Evolutionary conservation across 2,797 vertebrate genomes (phyloP).

Genomic region (Pseudocheirus occidentalis): DNA sequence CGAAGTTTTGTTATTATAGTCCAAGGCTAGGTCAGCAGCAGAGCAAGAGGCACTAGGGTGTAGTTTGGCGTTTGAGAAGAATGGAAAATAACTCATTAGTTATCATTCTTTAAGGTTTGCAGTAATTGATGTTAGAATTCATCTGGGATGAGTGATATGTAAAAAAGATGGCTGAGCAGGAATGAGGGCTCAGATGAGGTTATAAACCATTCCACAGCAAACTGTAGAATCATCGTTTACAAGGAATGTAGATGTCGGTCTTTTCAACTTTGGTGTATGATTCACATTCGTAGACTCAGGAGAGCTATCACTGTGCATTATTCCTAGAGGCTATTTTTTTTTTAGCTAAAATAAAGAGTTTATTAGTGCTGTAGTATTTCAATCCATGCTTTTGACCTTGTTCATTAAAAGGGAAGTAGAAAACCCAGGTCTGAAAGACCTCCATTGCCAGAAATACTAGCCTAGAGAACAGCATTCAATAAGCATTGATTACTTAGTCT

Average conservation of each 20-base stretch:
- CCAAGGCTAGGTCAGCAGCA: background rate
- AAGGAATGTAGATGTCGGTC: constrained; percentile 55
- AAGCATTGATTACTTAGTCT: constrained; percentile 80
- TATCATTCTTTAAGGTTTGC: background rate
- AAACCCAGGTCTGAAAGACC: constrained; percentile 78
- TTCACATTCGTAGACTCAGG: constrained; percentile 59
- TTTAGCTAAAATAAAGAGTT: constrained; percentile 65
- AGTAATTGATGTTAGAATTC: background rate
- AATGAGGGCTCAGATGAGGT: background rate
- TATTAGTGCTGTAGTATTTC: constrained; percentile 78
- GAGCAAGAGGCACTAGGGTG: background rate
- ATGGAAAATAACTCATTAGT: background rate
- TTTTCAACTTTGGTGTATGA: constrained; percentile 57
- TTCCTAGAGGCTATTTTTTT: constrained; percentile 64
- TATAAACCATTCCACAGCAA: constrained; percentile 45
- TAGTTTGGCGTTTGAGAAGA: background rate
- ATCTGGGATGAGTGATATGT: background rate
- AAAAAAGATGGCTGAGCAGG: background rate
- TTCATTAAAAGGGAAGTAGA: constrained; percentile 82
- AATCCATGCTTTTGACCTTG: constrained; percentile 78
- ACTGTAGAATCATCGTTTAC: constrained; percentile 54
- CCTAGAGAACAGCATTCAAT: constrained; percentile 81
- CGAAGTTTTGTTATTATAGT: background rate
- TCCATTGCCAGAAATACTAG: constrained; percentile 78
- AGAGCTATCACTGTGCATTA: constrained; percentile 59